Percentiles rank a stretch among this genome's conserved stretches.
Conservation (phyloP, 2,888 invertebrate genomes). For the Mystacides longicornis region DNA sequence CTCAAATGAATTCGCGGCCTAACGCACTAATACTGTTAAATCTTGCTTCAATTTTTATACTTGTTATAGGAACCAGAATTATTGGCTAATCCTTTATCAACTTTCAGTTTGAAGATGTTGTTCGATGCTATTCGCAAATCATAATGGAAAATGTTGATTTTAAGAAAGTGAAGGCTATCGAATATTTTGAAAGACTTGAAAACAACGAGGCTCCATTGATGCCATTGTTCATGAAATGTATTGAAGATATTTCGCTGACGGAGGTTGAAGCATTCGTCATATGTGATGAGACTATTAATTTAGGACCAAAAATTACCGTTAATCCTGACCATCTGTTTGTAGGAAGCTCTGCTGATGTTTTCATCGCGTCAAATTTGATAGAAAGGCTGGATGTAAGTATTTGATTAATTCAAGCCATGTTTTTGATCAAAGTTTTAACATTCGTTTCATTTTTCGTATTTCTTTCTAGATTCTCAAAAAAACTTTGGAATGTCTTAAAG, state of each 20-base stretch:
- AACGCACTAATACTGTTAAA: no score
- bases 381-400: slow-evolving; percentile 43
- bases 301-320: slow-evolving; percentile 47
- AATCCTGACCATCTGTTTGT: slow-evolving; percentile 54
- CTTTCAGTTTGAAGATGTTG: slow-evolving; percentile 42
- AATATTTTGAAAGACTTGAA: slow-evolving; percentile 49
- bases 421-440: no score
- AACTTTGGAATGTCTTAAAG: slow-evolving; percentile 44
- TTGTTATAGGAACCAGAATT: no score
- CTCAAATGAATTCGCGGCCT: no score
- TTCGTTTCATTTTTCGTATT: no score
- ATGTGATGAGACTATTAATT: slow-evolving; percentile 38
- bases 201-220: slow-evolving; percentile 46
- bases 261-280: slow-evolving; percentile 58
- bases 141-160: slow-evolving; percentile 62
- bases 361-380: slow-evolving; percentile 47
- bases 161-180: slow-evolving; percentile 54
- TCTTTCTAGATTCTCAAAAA: slow-evolving; percentile 43
- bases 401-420: no score
- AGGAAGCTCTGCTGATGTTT: slow-evolving; percentile 46
- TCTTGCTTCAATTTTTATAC: no score
- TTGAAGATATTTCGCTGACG: slow-evolving; percentile 62
- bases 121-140: slow-evolving; percentile 59
- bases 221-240: slow-evolving; percentile 48
- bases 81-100: no score